A percentile compares a stretch with the other conserved stretches of the same genome.
Evolutionary conservation across 1,140 invertebrate species (phyloP).

Genomic region (Dermatophagoides farinae): DNA sequence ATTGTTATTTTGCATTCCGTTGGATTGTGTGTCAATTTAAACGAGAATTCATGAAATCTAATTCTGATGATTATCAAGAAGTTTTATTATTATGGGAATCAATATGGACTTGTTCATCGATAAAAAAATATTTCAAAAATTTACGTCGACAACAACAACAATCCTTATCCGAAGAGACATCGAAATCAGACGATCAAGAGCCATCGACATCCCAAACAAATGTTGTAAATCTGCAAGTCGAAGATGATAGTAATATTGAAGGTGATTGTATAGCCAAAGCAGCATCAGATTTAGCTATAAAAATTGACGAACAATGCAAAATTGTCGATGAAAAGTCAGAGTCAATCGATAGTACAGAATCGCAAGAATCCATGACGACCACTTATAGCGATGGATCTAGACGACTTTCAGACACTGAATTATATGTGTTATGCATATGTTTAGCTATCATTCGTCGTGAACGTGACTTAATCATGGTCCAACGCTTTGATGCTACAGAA

Average conservation of each 20-base stretch:
- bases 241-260: not conserved
- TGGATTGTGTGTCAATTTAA: conserved; percentile 43
- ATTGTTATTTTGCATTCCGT: conserved; percentile 97
- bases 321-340: not conserved
- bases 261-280: not conserved
- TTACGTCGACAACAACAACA: not conserved
- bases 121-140: not conserved
- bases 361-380: not conserved
- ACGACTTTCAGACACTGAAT: conserved; percentile 12
- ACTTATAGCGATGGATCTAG: not conserved
- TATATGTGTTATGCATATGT: conserved; percentile 12
- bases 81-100: conserved; percentile 15
- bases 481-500: conserved; percentile 13
- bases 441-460: conserved; percentile 15
- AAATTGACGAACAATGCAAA: not conserved
- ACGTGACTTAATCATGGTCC: conserved; percentile 14
- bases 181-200: not conserved
- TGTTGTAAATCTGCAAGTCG: not conserved
- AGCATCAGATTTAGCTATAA: not conserved
- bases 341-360: not conserved
- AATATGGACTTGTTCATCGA: conserved; percentile 10
- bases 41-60: conserved; percentile 32
- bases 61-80: conserved; percentile 17
- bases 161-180: not conserved
- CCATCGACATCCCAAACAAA: not conserved